A percentile compares a stretch with the other conserved stretches of the same genome.
Evolutionary conservation across 2,888 invertebrate species (phyloP).

Genomic region (Anthrax anthrax): DNA sequence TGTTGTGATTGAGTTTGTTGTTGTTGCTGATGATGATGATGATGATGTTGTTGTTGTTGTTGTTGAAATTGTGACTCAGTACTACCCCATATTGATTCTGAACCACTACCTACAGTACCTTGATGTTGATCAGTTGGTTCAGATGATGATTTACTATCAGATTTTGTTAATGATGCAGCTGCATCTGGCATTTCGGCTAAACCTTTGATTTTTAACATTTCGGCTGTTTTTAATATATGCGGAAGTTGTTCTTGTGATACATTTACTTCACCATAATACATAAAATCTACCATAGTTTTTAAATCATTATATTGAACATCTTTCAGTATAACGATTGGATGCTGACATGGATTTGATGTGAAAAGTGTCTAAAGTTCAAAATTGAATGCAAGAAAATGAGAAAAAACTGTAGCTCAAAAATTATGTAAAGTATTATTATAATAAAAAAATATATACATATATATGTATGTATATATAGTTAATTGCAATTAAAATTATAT

Average conservation of each 20-base stretch:
- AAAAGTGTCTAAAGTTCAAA: slow-evolving; percentile 54
- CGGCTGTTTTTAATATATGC: slow-evolving; percentile 65
- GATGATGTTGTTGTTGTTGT: slow-evolving; percentile 39
- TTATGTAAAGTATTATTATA: no score
- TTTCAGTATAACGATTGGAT: slow-evolving; percentile 80
- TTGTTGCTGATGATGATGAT: slow-evolving; percentile 39
- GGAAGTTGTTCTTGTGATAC: slow-evolving; percentile 79
- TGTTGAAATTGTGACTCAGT: slow-evolving; percentile 38
- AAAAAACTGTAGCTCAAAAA: not conserved
- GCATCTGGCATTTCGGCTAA: slow-evolving; percentile 75
- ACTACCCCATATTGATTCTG: slow-evolving; percentile 41
- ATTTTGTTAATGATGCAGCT: slow-evolving; percentile 55
- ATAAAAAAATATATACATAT: no score
- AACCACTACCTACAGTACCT: slow-evolving; percentile 21
- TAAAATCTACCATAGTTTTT: slow-evolving; percentile 79
- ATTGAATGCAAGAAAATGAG: slow-evolving; percentile 1
- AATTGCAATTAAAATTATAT: no score
- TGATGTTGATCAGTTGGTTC: slow-evolving; percentile 38
- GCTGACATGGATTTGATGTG: slow-evolving; percentile 72
- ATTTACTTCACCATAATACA: slow-evolving; percentile 87
- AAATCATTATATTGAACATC: slow-evolving; percentile 76
- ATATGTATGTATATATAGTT: no score
- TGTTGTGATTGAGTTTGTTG: slow-evolving; percentile 46
- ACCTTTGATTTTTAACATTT: slow-evolving; percentile 76
- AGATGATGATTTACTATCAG: slow-evolving; percentile 45